Evolutionary conservation across 2,113 vertebrate species (phyloP), one percentile per base, ranked within the genome.

Genomic region (Vombatus ursinus): DNA sequence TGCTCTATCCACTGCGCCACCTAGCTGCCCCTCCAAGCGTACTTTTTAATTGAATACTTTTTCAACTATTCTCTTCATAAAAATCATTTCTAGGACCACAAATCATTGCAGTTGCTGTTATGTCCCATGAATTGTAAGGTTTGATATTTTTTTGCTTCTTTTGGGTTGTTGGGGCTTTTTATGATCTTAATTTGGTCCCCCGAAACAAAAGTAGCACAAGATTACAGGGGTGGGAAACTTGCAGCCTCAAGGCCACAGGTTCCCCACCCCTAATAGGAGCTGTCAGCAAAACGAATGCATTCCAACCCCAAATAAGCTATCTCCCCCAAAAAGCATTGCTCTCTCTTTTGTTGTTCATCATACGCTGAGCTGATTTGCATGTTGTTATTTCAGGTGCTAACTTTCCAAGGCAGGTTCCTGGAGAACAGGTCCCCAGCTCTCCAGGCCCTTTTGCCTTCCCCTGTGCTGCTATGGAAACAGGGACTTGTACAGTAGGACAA

Each of bases 331-430:
- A 94, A 96, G 61, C 2, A 25, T n/a, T 57, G 91, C 94, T 49
- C 89, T 57, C 94, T 95, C n/a, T 47, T 95, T 90, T 52, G 50
- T 93, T 97, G 57, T 97, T 98, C 98, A 97, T 97, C 95, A 97
- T 94, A 91, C 52, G 25, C 52, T 1, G 2, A 96, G 91, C 47
- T 90, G 93, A 97, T 97, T 95, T 97, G 54, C 89, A 92, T 96
- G 90, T 53, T 98, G 93, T 97, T 98, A 96, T 98, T 98, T 97
- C 97, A 98, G 97, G 95, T 98, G 97, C 48, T 95, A 97, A 97
- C 31, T 97, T 96, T 98, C 97, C 94, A 93, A 47, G 16, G 19
- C 61, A 96, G 94, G 68, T 90, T 92, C 31, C 28, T 93, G 93
- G 95, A 97, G 53, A 97, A 96, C 0, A 7, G 68, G 68, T 92